Base-by-base conservation (phyloP, 92 coral and sea anemone species). In the Virgularia gustaviana region DNA sequence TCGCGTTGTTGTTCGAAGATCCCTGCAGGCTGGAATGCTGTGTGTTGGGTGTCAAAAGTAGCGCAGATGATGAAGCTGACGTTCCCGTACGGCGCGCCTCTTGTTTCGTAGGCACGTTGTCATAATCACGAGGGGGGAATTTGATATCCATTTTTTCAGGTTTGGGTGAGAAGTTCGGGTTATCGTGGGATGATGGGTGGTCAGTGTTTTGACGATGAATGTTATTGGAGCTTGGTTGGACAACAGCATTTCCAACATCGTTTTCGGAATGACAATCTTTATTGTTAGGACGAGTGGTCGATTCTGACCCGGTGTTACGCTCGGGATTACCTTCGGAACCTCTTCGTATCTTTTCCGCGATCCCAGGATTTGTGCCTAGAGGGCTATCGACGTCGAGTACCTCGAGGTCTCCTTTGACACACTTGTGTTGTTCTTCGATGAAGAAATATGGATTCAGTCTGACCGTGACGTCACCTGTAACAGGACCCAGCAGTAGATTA, bases 401-500 rank as follows among this genome's bases (percentile, higher is more conserved):
- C 10, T 44, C 43, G 20, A 28, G 23, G 41, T 68, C 45, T 49
- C 41, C 75, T 9, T 29, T 49, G 33, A 30, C 61, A 49, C 19
- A 68, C 16, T 18, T 53, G 15, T 3, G 1, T 27, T 61, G 45
- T 9, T 16, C 45, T 59, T 68, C 42, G 25, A 61, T 49, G 61
- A 51, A 68, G 36, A 49, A 68, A 68, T 68, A 68, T 19, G 75
- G 75, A 49, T 44, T 47, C 36, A 68, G 55, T n/a, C 0, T 7
- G 9, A 68, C 20, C 13, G 20, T 2, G 51, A 33, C 75, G 27
- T 19, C 1, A 1, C 24, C 55, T 0, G 4, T 28, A 33, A 88
- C 88, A n/a, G n/a, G n/a, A n/a, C n/a, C n/a, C n/a, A n/a, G n/a
- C n/a, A n/a, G n/a, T n/a, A n/a, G n/a, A 38, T 90, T 90, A 9